Percentiles rank a stretch among this genome's conserved stretches.
Conservation (phyloP, 2,888 invertebrate genomes). For the Tricholauxania praeusta region DNA sequence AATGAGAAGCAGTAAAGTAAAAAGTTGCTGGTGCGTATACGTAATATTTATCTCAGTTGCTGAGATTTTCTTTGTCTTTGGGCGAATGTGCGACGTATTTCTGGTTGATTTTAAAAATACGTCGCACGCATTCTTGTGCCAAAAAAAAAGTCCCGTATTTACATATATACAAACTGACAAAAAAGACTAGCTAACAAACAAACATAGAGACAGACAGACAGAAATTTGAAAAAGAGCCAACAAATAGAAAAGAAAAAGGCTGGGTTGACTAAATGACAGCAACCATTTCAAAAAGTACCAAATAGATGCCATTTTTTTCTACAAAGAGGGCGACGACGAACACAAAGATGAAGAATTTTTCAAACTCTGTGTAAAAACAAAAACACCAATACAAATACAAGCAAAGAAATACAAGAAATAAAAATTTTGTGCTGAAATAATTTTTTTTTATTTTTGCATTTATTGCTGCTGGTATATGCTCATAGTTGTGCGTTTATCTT, state of each 20-base stretch:
- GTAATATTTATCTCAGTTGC: constrained; percentile 42
- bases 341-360: too few relatives aligned
- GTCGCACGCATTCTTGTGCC: constrained; percentile 16
- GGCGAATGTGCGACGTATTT: constrained; percentile 24
- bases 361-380: too few relatives aligned
- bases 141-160: not conserved
- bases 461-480: too few relatives aligned
- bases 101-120: constrained; percentile 28
- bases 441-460: too few relatives aligned
- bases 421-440: too few relatives aligned
- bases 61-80: constrained; percentile 26
- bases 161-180: not conserved
- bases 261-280: constrained; percentile 3
- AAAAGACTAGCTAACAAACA: not conserved
- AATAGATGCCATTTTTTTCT: too few relatives aligned
- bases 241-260: not conserved
- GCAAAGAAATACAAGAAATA: too few relatives aligned
- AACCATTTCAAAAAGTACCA: not conserved
- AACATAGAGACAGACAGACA: not conserved
- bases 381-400: too few relatives aligned
- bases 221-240: not conserved
- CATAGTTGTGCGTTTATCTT: too few relatives aligned
- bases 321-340: too few relatives aligned
- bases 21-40: constrained; percentile 50
- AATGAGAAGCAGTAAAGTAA: constrained; percentile 31